Percentiles rank a stretch among this genome's conserved stretches.
Conservation (phyloP, 2,797 vertebrate genomes). For the Sebastiscus tertius region DNA sequence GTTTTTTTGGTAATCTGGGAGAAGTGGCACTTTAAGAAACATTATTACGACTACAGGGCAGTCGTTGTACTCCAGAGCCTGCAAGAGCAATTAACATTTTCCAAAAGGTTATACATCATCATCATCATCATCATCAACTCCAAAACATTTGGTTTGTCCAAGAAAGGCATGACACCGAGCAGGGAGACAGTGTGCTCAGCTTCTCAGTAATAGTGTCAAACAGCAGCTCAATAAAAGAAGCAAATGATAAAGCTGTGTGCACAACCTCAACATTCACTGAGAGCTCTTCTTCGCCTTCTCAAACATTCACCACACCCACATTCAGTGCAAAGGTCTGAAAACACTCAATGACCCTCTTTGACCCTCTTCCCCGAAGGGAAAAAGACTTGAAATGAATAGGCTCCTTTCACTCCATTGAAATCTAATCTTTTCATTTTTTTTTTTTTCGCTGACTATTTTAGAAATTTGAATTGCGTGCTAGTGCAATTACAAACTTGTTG, state of each 20-base stretch:
- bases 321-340: conserved; percentile 9
- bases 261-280: neutral
- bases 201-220: neutral
- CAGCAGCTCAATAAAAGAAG: neutral
- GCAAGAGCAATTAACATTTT: neutral
- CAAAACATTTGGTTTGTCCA: neutral
- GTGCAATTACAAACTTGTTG: neutral
- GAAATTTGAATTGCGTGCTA: neutral
- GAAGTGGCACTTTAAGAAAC: neutral
- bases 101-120: neutral
- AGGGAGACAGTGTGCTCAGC: neutral
- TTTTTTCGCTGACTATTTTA: neutral
- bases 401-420: neutral
- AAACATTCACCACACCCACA: neutral
- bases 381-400: neutral
- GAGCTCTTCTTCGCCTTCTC: neutral
- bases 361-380: neutral
- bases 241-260: neutral
- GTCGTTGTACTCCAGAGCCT: neutral
- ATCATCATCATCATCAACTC: too few relatives aligned
- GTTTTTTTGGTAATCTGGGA: neutral
- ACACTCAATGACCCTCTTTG: neutral
- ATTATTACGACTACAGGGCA: neutral
- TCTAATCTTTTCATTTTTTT: neutral
- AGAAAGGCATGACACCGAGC: neutral